Conservation (phyloP, 1,140 invertebrate species). For the Cyphomyrmex costatus region DNA sequence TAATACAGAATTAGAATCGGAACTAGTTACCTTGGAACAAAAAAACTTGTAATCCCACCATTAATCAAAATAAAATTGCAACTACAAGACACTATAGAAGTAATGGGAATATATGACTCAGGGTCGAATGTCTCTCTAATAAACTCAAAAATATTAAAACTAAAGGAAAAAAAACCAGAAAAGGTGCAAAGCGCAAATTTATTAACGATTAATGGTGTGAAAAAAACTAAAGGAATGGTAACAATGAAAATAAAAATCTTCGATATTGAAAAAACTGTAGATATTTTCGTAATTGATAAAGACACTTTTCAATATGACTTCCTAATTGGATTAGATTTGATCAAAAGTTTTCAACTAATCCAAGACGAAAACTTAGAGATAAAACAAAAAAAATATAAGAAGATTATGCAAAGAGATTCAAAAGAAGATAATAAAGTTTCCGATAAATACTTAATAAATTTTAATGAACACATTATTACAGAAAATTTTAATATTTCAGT, state of each 20-base stretch:
- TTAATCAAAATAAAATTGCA: conserved; percentile 33
- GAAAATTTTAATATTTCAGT: no score
- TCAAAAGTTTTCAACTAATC: conserved; percentile 40
- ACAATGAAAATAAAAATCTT: conserved; percentile 52
- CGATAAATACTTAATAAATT: no score
- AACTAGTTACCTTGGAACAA: conserved; percentile 6
- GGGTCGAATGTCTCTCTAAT: conserved; percentile 54
- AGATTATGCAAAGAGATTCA: no score
- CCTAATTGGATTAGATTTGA: conserved; percentile 39
- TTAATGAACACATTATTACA: no score
- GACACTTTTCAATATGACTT: conserved; percentile 10
- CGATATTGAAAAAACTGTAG: conserved; percentile 30
- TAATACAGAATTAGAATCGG: conserved; percentile 27
- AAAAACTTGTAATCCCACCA: conserved; percentile 47
- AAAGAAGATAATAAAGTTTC: no score
- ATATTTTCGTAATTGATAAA: neutral
- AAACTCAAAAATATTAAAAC: conserved; percentile 47
- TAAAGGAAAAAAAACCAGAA: conserved; percentile 27
- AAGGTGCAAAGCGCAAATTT: neutral
- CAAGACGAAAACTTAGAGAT: conserved; percentile 49
- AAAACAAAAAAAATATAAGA: neutral
- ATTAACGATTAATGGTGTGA: conserved; percentile 52
- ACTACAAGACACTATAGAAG: conserved; percentile 32
- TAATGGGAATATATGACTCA: conserved; percentile 35
- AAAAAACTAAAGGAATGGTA: conserved; percentile 41